Evolutionary conservation across 2,888 invertebrate genomes (phyloP).

Genomic region (Pedicia rivosa): DNA sequence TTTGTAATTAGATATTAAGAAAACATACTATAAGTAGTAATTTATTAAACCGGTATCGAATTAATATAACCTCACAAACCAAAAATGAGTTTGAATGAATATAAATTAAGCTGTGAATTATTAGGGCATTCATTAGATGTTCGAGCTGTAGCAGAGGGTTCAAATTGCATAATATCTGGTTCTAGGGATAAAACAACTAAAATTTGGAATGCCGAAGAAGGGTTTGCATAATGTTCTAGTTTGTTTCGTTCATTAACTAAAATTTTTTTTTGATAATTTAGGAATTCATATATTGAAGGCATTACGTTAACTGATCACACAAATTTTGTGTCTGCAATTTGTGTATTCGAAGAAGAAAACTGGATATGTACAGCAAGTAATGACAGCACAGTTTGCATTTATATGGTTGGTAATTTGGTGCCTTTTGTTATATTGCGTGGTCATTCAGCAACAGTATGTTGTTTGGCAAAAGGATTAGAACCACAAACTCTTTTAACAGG

Average conservation of each 20-base stretch:
- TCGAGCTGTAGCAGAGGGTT: conserved; percentile 47
- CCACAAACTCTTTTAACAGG: conserved; percentile 55
- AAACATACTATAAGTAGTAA: too few relatives aligned
- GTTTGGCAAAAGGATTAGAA: conserved; percentile 31
- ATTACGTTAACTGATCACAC: conserved; percentile 62
- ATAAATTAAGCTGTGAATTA: conserved; percentile 64
- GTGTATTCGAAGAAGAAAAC: conserved; percentile 56
- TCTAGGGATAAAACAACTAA: conserved; percentile 80
- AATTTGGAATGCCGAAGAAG: conserved; percentile 62
- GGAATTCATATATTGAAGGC: conserved; percentile 44
- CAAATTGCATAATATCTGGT: conserved; percentile 63
- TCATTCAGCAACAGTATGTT: conserved; percentile 40
- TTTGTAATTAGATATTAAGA: too few relatives aligned
- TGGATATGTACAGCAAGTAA: conserved; percentile 79
- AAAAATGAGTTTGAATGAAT: conserved; percentile 31
- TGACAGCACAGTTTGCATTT: conserved; percentile 69
- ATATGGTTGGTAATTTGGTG: conserved; percentile 48
- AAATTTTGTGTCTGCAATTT: conserved; percentile 81
- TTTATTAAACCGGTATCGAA: too few relatives aligned
- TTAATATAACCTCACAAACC: too few relatives aligned
- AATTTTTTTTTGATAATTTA: conserved; percentile 30
- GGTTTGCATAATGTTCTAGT: conserved; percentile 24
- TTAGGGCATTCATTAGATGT: conserved; percentile 76
- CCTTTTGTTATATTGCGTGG: conserved; percentile 56
- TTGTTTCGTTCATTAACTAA: conserved; percentile 3